Conservation (phyloP, 2,113 vertebrate species). For the Colinus virginianus region DNA sequence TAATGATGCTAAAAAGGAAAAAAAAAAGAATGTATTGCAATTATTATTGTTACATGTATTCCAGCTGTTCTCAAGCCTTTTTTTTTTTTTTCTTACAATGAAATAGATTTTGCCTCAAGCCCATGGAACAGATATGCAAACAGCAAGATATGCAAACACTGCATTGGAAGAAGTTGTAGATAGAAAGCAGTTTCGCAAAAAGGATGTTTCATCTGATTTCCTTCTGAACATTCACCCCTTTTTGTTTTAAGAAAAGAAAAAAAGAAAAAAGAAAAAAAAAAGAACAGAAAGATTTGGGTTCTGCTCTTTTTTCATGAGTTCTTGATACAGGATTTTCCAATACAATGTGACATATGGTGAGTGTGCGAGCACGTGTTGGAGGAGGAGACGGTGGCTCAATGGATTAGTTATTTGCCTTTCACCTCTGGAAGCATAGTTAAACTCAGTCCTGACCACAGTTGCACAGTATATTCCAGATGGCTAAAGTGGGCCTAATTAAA, state of each 20-base stretch:
- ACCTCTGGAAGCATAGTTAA: constrained; percentile 61
- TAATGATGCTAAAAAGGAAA: not conserved
- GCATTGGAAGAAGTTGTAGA: not conserved
- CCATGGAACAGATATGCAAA: not conserved
- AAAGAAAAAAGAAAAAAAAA: not conserved
- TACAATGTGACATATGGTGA: constrained; percentile 53
- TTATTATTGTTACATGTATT: not conserved
- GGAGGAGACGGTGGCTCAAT: constrained; percentile 59
- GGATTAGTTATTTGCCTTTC: constrained; percentile 68
- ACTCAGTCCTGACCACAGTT: constrained; percentile 29
- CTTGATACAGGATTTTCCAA: constrained; percentile 36
- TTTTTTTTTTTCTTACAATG: not conserved
- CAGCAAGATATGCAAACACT: not conserved
- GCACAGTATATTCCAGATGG: constrained; percentile 66
- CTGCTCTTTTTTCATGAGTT: not conserved
- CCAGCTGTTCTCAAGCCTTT: not conserved
- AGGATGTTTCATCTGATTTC: not conserved
- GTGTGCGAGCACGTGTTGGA: constrained; percentile 50
- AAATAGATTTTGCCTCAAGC: constrained; percentile 3
- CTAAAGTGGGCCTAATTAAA: constrained; percentile 70
- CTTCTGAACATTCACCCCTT: not conserved
- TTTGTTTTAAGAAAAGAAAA: not conserved
- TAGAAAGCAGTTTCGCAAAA: not conserved
- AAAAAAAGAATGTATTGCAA: not conserved
- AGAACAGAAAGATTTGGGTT: too few relatives aligned